A percentile compares a stretch with the other conserved stretches of the same genome.
Conservation (phyloP, 1,140 invertebrate genomes). For the Melipona quadrifasciata region DNA sequence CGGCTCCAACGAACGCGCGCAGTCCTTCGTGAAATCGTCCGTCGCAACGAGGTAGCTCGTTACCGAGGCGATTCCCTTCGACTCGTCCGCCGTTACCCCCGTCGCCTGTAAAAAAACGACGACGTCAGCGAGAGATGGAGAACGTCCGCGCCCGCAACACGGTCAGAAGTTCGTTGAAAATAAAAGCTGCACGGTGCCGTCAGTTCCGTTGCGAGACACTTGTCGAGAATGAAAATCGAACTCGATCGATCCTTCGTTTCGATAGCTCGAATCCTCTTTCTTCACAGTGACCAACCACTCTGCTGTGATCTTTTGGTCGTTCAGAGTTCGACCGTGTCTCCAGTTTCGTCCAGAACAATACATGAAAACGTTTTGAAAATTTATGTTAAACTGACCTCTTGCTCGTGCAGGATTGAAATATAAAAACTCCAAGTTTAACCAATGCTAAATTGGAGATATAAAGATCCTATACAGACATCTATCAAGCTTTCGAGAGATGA, state of each 20-base stretch:
- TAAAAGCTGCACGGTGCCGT: not conserved
- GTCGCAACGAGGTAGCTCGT: not conserved
- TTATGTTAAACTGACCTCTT: not conserved
- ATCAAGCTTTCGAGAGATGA: not conserved
- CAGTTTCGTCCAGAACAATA: no score
- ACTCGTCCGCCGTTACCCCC: not conserved
- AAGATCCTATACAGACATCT: conserved; percentile 5
- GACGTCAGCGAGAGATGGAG: no score
- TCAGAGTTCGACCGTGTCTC: no score
- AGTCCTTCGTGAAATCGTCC: conserved; percentile 13
- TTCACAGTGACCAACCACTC: no score
- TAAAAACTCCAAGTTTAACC: not conserved
- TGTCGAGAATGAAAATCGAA: no score
- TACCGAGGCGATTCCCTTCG: not conserved
- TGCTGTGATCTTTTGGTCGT: no score
- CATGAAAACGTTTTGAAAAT: no score
- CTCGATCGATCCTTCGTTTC: no score
- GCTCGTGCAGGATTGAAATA: not conserved
- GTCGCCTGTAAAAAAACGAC: not conserved
- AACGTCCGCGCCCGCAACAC: no score
- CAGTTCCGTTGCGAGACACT: no score
- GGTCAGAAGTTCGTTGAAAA: not conserved
- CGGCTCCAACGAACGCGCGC: conserved; percentile 22
- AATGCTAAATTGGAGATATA: no score
- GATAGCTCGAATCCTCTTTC: no score